Conservation (phyloP, 2,797 vertebrate species). For the Acipenser oxyrinchus region DNA sequence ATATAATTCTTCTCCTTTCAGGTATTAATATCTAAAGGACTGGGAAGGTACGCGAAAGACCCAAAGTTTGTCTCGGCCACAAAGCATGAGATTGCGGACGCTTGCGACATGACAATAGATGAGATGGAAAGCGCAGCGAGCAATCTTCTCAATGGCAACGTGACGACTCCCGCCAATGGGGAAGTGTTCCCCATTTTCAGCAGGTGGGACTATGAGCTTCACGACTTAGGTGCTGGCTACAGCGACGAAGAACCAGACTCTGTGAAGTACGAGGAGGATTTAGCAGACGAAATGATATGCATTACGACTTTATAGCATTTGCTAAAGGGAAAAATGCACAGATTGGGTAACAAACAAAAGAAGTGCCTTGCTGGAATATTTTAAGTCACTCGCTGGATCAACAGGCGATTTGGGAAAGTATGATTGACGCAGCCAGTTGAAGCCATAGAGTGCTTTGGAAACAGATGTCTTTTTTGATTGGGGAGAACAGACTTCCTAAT, state of each 20-base stretch:
- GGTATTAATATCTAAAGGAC: slow-evolving; percentile 97
- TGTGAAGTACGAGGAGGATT: slow-evolving; percentile 80
- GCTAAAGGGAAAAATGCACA: slow-evolving; percentile 21
- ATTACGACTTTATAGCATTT: slow-evolving; percentile 88
- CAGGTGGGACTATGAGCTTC: slow-evolving; percentile 75
- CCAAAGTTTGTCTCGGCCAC: slow-evolving; percentile 95
- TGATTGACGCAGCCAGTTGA: slow-evolving; percentile 46
- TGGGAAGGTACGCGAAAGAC: slow-evolving; percentile 91
- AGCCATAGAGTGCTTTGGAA: slow-evolving; percentile 52
- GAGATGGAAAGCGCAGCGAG: slow-evolving; percentile 99
- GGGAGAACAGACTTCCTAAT: slow-evolving; percentile 16
- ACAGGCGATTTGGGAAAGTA: slow-evolving; percentile 29
- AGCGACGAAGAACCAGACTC: slow-evolving; percentile 83
- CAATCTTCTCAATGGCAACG: slow-evolving; percentile 80
- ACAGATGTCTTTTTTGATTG: slow-evolving; percentile 23
- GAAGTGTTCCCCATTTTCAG: slow-evolving; percentile 72
- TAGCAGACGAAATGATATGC: slow-evolving; percentile 94
- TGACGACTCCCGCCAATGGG: slow-evolving; percentile 66
- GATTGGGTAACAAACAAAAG: slow-evolving; percentile 38
- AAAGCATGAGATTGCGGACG: slow-evolving; percentile 94
- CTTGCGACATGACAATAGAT: slow-evolving; percentile 97
- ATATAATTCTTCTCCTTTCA: slow-evolving; percentile 37
- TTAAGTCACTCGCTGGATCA: slow-evolving; percentile 58
- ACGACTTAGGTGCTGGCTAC: slow-evolving; percentile 65
- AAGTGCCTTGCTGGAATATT: slow-evolving; percentile 67